These are phyloP conservation scores for Machaerirhynchus nigripectus DNA, from an alignment of 2,113 vertebrate genomes.

Conservation along the genomic window DNA sequence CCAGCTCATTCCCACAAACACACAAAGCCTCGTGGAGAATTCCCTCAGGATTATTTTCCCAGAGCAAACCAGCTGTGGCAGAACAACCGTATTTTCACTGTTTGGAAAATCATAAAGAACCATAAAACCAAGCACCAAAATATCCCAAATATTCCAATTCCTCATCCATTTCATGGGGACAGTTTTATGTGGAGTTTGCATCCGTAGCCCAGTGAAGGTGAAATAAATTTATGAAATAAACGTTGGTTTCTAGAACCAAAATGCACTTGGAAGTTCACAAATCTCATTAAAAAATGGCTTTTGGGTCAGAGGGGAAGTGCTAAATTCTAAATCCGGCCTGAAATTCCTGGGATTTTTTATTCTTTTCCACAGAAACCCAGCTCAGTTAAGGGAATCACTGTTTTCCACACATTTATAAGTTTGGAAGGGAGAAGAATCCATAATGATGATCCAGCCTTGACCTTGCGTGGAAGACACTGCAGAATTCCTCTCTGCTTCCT, in stretches of 20 bases:
- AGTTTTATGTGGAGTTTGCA: not conserved
- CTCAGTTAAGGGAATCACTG: not conserved
- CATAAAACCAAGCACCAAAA: not conserved
- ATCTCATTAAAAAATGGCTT: not conserved
- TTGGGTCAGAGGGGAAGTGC: not conserved
- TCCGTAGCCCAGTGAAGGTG: not conserved
- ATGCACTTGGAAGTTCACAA: not conserved
- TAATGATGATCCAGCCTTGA: not conserved
- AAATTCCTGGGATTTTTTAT: not conserved
- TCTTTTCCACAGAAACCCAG: not conserved
- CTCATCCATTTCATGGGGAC: not conserved
- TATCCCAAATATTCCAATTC: not conserved
- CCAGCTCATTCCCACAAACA: not conserved
- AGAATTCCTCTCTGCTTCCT: not conserved
- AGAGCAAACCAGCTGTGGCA: not conserved
- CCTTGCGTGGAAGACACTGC: not conserved
- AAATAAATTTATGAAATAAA: not conserved
- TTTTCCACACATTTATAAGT: not conserved
- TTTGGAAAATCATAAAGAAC: not conserved
- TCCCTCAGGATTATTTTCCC: not conserved
- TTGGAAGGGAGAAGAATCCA: not conserved
- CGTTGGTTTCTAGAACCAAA: not conserved
- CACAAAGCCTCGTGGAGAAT: rapidly evolving
- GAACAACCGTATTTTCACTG: not conserved
- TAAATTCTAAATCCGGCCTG: not conserved